A percentile compares a stretch with the other conserved stretches of the same genome.
Evolutionary conservation across 2,113 vertebrate species (phyloP).

Genomic region (Phasianus colchicus): DNA sequence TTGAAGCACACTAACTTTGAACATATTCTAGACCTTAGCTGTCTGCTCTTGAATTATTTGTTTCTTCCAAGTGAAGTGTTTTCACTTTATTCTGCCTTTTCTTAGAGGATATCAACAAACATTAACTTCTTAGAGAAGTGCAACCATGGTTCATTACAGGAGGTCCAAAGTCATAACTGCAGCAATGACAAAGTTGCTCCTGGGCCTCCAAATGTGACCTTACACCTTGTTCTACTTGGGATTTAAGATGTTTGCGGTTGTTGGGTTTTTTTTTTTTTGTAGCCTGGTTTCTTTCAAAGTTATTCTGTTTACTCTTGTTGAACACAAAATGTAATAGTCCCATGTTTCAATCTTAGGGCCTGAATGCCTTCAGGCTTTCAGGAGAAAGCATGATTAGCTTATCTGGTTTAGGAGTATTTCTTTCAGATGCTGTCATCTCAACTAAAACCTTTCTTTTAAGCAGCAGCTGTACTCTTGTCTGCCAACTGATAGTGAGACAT

Average conservation of each 20-base stretch:
- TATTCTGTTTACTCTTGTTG: background rate
- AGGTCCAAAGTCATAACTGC: background rate
- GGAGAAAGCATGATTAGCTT: background rate
- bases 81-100: background rate
- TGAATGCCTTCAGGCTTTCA: background rate
- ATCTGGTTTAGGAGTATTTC: background rate
- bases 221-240: background rate
- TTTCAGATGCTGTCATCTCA: background rate
- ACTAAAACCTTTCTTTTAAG: background rate
- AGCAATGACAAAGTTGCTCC: background rate
- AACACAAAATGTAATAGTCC: fast-evolving
- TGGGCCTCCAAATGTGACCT: background rate
- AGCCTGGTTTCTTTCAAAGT: background rate
- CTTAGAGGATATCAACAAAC: background rate
- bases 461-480: background rate
- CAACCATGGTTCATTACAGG: background rate
- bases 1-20: background rate
- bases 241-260: background rate
- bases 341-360: background rate
- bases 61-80: background rate
- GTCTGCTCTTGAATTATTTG: background rate
- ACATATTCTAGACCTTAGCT: background rate
- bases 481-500: background rate
- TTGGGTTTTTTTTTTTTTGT: background rate
- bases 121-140: background rate